phyloP scores from a whole-genome alignment of 2,113 vertebrate species.

The Coptodon rendalli region DNA sequence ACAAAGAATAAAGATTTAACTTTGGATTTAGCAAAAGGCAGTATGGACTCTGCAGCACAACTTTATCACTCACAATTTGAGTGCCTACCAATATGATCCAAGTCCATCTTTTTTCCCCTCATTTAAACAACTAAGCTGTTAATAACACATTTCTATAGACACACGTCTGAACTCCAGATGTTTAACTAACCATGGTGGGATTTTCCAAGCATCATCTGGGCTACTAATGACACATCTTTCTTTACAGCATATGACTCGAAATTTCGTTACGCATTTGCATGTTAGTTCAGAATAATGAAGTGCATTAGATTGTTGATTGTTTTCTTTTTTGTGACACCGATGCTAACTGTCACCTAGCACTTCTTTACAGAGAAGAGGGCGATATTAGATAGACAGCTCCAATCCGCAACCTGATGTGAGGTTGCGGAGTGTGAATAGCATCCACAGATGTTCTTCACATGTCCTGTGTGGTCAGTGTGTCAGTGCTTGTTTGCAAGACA shows the following conservation, averaged over 20 bases:
- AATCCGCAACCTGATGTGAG: conserved; percentile 17
- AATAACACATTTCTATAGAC: background rate
- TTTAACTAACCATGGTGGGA: background rate
- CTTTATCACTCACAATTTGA: background rate
- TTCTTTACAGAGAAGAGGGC: background rate
- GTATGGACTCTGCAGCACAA: background rate
- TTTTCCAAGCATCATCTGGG: background rate
- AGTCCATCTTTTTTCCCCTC: background rate
- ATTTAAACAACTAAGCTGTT: background rate
- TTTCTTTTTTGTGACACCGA: background rate
- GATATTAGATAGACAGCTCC: background rate
- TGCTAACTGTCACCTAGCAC: background rate
- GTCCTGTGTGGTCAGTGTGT: conserved; percentile 20
- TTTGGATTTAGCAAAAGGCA: background rate
- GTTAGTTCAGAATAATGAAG: background rate
- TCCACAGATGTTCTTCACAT: conserved; percentile 58
- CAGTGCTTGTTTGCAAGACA: conserved; percentile 26
- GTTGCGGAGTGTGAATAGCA: conserved; percentile 46
- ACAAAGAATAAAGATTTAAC: background rate
- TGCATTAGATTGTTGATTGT: background rate
- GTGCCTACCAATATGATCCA: background rate
- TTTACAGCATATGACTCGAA: background rate
- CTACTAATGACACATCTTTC: background rate
- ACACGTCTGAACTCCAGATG: background rate
- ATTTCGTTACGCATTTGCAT: background rate